Conservation (phyloP, 2,113 vertebrate species). For the Asarcornis scutulata region DNA sequence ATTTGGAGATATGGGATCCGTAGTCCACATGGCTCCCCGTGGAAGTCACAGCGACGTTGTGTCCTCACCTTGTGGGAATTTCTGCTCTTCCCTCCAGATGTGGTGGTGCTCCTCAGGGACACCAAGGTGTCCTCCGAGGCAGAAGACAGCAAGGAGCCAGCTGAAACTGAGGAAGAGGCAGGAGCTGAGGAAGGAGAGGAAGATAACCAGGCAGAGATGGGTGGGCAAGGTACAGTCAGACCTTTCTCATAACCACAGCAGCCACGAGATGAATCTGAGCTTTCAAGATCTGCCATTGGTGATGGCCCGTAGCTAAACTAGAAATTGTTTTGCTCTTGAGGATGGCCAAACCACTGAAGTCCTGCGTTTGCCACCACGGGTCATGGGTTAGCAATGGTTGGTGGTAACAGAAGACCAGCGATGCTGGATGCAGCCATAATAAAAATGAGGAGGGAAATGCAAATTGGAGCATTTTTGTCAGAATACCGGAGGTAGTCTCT, state of each 20-base stretch:
- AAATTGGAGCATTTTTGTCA: background rate
- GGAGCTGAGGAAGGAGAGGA: rapidly evolving
- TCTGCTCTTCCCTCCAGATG: background rate
- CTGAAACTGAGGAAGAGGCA: background rate
- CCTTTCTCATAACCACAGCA: background rate
- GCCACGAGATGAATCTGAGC: background rate
- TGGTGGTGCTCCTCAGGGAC: background rate
- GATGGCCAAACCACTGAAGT: background rate
- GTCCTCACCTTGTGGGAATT: rapidly evolving
- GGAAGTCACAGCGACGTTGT: rapidly evolving
- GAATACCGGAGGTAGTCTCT: background rate
- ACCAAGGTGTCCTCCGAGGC: rapidly evolving
- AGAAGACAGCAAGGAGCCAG: background rate
- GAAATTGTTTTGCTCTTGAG: background rate
- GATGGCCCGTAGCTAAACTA: background rate
- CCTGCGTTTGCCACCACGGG: background rate
- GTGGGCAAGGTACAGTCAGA: background rate
- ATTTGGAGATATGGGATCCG: rapidly evolving
- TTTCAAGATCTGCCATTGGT: background rate
- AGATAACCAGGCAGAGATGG: background rate
- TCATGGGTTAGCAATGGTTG: background rate
- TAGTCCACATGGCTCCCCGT: too few relatives aligned
- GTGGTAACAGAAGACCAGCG: background rate
- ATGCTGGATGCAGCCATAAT: background rate
- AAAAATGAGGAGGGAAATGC: background rate